A percentile compares a stretch with the other conserved stretches of the same genome.
Conservation (phyloP, 1,140 invertebrate species). For the Philotrypesis tridentata region DNA sequence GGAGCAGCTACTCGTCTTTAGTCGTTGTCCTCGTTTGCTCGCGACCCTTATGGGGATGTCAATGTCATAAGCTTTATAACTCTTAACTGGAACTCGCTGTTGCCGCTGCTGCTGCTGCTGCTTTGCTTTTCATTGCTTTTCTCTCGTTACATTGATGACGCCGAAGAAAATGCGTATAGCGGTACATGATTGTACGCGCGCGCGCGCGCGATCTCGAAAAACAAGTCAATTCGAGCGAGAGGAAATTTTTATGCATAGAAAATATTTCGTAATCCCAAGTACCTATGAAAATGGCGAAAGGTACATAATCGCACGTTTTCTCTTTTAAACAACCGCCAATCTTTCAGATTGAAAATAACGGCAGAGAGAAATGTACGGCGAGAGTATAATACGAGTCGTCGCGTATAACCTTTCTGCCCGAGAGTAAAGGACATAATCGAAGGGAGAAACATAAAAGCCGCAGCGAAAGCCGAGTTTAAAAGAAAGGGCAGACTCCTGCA, state of each 20-base stretch:
- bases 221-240: too few species aligned
- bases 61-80: constrained; percentile 29
- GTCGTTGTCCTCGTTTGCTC: constrained; percentile 31
- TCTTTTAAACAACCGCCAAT: too few species aligned
- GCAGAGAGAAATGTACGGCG: background rate
- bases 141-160: background rate
- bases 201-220: too few species aligned
- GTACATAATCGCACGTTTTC: too few species aligned
- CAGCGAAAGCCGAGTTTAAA: background rate
- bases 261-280: too few species aligned
- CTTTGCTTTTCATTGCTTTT: background rate
- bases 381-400: background rate
- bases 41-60: constrained; percentile 15
- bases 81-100: background rate
- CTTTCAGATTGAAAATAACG: background rate
- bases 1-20: constrained; percentile 8
- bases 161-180: background rate
- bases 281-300: too few species aligned
- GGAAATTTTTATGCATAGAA: too few species aligned
- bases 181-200: too few species aligned
- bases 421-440: background rate
- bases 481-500: constrained; percentile 12
- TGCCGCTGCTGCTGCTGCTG: too few species aligned
- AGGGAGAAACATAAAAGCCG: background rate
- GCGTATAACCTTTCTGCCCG: background rate